Base-by-base conservation (phyloP, 2,888 invertebrate genomes). In the Strigamia maritima region DNA sequence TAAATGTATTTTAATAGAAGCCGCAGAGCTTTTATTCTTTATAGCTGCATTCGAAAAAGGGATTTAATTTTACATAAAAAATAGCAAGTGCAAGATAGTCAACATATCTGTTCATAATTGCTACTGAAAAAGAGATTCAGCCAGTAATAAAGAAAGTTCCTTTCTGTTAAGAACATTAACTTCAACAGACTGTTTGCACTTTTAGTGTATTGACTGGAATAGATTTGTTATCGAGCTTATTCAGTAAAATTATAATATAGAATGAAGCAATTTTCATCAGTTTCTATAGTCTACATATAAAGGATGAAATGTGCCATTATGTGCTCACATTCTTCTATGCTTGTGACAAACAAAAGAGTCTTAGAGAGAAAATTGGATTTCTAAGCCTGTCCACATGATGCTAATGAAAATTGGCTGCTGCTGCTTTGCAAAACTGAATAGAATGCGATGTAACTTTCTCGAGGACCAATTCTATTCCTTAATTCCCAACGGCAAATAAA, bases 301-400 rank as follows among this genome's bases (percentile, higher is more conserved):
- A 19, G 22, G 22, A 10, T 60, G 60, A 60, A 60, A 60, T 10
- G 10, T 10, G 7, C 22, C 19, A 10, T 60, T 12, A 60, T 60
- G 60, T n/a, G n/a, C 40, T 44, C 60, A 60, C 4, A 60, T 54
- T 60, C 60, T 16, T 60, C 16, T 16, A 44, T 2, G 10, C 19
- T 60, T 60, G 19, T 22, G 24, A 16, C 19, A 24, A 60, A 60
- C 60, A 60, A 24, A 60, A 19, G 60, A 2, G 60, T 6, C 24
- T 60, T n/a, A n/a, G 24, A 60, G 22, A 60, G 60, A 60, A 60
- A 60, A 60, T 60, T 60, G 60, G 60, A 60, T 60, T 60, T 60
- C 60, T 60, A 60, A 60, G 60, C 60, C 60, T 60, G 60, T 60
- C 60, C 60, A 60, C 8, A 60, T 60, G 60, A 60, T 60, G 60